Evolutionary conservation across 2,797 vertebrate genomes (phyloP).

Genomic region (Sebastes oblongus): DNA sequence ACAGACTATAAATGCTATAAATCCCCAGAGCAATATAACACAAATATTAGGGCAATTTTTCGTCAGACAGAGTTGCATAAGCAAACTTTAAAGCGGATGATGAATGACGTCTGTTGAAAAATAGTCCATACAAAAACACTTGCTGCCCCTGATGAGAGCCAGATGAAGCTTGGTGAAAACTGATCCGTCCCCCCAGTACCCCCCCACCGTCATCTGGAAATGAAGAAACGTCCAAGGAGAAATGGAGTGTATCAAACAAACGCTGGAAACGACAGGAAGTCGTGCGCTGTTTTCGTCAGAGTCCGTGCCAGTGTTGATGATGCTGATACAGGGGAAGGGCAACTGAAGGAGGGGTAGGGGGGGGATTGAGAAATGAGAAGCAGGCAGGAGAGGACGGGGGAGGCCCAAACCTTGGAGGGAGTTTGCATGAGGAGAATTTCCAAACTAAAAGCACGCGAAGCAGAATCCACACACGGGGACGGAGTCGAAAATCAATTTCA

Average conservation of each 20-base stretch:
- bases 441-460: slow-evolving; percentile 37
- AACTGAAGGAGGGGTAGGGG: not conserved
- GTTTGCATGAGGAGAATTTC: slow-evolving; percentile 68
- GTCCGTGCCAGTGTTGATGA: slow-evolving; percentile 52
- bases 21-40: slow-evolving; percentile 35
- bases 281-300: slow-evolving; percentile 42
- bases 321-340: slow-evolving; percentile 36
- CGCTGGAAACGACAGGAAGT: slow-evolving; percentile 60
- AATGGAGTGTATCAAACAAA: slow-evolving; percentile 72
- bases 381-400: slow-evolving; percentile 42
- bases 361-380: slow-evolving; percentile 40
- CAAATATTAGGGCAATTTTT: slow-evolving; percentile 62
- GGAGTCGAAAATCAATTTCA: slow-evolving; percentile 11
- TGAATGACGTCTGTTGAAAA: slow-evolving; percentile 67
- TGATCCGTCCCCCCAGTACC: slow-evolving; percentile 34
- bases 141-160: slow-evolving; percentile 65
- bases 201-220: slow-evolving; percentile 53
- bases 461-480: not conserved
- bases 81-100: slow-evolving; percentile 65
- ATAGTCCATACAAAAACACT: slow-evolving; percentile 62
- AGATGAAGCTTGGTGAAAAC: slow-evolving; percentile 68
- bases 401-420: slow-evolving; percentile 43
- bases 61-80: slow-evolving; percentile 52
- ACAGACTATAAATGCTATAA: slow-evolving; percentile 33
- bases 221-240: slow-evolving; percentile 54